phyloP scores from a whole-genome alignment of 2,888 invertebrate species.

The Chrysodeixis includens region DNA sequence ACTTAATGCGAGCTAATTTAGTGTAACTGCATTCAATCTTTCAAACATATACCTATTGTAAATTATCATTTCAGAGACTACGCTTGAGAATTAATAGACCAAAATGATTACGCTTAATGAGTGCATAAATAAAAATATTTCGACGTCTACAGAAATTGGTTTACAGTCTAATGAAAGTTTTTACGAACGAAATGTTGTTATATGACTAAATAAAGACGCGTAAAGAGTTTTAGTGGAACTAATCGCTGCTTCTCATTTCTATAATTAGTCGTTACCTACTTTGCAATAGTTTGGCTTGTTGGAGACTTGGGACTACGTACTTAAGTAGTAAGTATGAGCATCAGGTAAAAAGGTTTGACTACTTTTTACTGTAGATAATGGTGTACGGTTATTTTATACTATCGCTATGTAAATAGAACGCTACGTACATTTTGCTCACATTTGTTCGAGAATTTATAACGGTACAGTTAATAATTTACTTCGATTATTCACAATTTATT shows the following conservation, averaged over 20 bases:
- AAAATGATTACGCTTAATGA: no score
- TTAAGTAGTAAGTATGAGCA: background rate
- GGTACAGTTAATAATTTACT: constrained; percentile 7
- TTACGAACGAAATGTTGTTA: constrained; percentile 34
- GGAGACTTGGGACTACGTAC: background rate
- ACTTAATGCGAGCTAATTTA: no score
- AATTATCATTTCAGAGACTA: no score
- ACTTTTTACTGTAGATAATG: background rate
- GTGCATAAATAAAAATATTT: background rate
- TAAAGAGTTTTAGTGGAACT: constrained; percentile 38
- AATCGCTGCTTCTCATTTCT: constrained; percentile 39
- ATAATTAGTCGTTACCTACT: constrained; percentile 18
- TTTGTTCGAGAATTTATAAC: constrained; percentile 26
- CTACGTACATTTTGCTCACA: constrained; percentile 11
- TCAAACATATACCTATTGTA: no score
- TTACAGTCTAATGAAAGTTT: constrained; percentile 41
- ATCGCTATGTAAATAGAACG: background rate
- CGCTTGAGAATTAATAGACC: no score
- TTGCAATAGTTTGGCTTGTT: background rate
- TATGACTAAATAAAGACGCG: constrained; percentile 36
- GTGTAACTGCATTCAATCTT: no score
- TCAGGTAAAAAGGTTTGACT: background rate
- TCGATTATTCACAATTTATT: constrained; percentile 30
- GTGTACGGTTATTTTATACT: background rate
- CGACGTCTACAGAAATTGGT: constrained; percentile 16